Conservation (phyloP, 1,140 invertebrate genomes). For the Druon quercuslanigerum region DNA sequence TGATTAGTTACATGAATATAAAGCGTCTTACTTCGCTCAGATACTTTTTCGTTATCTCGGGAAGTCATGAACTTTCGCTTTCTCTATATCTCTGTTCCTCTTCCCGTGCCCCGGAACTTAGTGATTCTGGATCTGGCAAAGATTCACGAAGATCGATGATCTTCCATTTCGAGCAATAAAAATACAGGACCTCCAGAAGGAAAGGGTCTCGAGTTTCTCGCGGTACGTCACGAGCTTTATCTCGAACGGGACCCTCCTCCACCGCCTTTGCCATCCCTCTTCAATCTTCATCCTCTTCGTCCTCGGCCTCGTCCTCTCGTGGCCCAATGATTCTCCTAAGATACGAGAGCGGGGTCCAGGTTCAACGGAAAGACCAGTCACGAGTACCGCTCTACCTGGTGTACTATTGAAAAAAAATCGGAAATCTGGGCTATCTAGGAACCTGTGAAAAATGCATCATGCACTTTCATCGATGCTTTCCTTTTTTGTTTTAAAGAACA, state of each 20-base stretch:
- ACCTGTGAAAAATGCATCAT: background rate
- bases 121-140: conserved; percentile 33
- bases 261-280: conserved; percentile 15
- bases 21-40: conserved; percentile 15
- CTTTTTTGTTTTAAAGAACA: background rate
- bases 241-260: conserved; percentile 35
- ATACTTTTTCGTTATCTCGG: conserved; percentile 10
- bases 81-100: conserved; percentile 35
- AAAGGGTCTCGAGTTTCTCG: conserved; percentile 31
- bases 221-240: conserved; percentile 34
- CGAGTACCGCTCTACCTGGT: conserved; percentile 42
- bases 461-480: conserved; percentile 11
- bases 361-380: conserved; percentile 53
- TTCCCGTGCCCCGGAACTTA: conserved; percentile 31
- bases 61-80: conserved; percentile 46
- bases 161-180: conserved; percentile 32
- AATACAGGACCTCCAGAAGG: conserved; percentile 30
- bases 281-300: conserved; percentile 3
- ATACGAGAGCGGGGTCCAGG: conserved; percentile 40
- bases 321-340: conserved; percentile 43
- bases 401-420: conserved; percentile 39
- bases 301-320: conserved; percentile 30
- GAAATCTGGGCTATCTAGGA: conserved; percentile 53
- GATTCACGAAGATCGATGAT: conserved; percentile 31
- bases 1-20: background rate